These are phyloP conservation scores for Rotaria sp. DNA, from an alignment of 2,888 invertebrate genomes.

Conservation along the genomic window DNA sequence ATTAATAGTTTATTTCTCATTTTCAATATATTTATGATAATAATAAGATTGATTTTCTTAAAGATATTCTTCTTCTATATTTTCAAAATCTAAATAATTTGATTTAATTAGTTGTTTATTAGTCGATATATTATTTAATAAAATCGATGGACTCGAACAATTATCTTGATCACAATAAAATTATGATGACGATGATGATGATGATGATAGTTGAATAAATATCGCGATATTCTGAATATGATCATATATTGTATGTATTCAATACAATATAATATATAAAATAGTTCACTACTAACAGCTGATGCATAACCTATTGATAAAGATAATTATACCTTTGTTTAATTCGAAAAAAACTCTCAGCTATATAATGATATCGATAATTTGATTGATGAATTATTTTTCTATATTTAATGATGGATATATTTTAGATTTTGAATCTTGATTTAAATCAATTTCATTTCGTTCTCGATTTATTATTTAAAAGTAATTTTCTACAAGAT, in stretches of 20 bases:
- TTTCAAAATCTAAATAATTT: slow-evolving; percentile 56
- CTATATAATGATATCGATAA: slow-evolving; percentile 37
- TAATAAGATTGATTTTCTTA: too few species aligned
- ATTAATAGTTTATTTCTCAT: too few species aligned
- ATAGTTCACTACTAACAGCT: slow-evolving; percentile 60
- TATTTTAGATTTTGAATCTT: not conserved
- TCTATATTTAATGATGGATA: too few species aligned
- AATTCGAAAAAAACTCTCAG: slow-evolving; percentile 42
- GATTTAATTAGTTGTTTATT: too few species aligned
- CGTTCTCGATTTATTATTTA: not conserved
- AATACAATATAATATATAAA: slow-evolving; percentile 54
- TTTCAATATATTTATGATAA: too few species aligned
- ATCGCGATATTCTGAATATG: fast-evolving
- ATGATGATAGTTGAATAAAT: too few species aligned
- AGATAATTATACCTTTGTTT: slow-evolving; percentile 42
- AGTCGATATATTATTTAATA: not conserved
- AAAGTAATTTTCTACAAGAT: not conserved
- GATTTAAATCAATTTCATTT: not conserved
- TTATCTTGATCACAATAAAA: not conserved
- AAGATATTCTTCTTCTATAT: not conserved
- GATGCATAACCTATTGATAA: slow-evolving; percentile 47
- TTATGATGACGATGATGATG: too few species aligned
- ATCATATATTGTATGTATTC: not conserved
- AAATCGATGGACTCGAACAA: not conserved
- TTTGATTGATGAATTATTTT: not conserved